Conservation (phyloP, 2,113 vertebrate genomes). For the Bungarus multicinctus region DNA sequence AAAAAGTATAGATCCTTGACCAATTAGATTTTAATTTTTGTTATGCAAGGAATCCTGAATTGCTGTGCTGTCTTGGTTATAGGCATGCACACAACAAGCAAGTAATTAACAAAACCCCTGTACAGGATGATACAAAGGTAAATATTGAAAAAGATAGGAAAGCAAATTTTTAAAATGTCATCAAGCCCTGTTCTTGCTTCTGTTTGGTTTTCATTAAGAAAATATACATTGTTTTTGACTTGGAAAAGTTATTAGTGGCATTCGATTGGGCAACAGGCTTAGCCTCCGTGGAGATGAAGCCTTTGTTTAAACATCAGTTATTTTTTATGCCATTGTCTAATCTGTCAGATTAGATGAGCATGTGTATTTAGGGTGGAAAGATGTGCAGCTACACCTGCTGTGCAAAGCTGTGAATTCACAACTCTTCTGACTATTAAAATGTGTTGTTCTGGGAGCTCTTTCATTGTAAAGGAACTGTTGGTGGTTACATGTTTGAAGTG, state of each 20-base stretch:
- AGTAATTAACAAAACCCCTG: conserved; percentile 73
- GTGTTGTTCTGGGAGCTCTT: conserved; percentile 77
- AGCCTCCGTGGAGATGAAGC: conserved; percentile 67
- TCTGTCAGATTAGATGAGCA: conserved; percentile 88
- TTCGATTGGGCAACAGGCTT: conserved; percentile 62
- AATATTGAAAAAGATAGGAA: conserved; percentile 67
- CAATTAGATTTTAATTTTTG: conserved; percentile 60
- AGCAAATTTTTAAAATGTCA: conserved; percentile 60
- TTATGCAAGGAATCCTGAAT: conserved; percentile 1
- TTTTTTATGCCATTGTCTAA: conserved; percentile 81
- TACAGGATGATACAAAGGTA: conserved; percentile 66
- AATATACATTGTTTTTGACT: conserved; percentile 73
- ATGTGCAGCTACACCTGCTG: conserved; percentile 92
- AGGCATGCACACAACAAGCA: conserved; percentile 27
- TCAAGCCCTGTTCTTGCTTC: conserved; percentile 51
- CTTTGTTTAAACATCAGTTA: conserved; percentile 77
- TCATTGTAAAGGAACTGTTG: conserved; percentile 84
- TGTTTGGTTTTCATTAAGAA: conserved; percentile 73
- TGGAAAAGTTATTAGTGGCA: conserved; percentile 73
- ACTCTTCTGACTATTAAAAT: conserved; percentile 78
- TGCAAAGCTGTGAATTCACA: conserved; percentile 81
- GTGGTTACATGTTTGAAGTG: conserved; percentile 85
- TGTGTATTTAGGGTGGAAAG: conserved; percentile 87
- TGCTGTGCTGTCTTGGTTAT: conserved; percentile 36
- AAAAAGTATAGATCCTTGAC: conserved; percentile 50